phyloP scores from a whole-genome alignment of 2,113 vertebrate species.

The Urocynchramus pylzowi region DNA sequence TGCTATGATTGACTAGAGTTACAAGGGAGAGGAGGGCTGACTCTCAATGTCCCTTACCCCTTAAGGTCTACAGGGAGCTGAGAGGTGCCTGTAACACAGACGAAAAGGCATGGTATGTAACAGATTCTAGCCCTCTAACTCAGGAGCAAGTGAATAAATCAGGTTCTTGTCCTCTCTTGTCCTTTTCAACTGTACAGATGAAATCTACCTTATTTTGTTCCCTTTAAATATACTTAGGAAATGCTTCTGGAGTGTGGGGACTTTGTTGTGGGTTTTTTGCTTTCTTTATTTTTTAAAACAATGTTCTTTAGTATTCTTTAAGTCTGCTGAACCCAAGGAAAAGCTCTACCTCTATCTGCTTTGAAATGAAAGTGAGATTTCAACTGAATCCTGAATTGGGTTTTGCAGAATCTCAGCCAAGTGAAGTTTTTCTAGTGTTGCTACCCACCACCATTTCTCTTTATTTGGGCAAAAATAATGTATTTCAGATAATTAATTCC shows the following conservation, averaged over 20 bases:
- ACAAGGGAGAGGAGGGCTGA: background rate
- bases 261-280: background rate
- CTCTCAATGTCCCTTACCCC: background rate
- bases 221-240: background rate
- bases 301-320: background rate
- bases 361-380: background rate
- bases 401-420: background rate
- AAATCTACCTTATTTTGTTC: background rate
- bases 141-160: background rate
- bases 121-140: background rate
- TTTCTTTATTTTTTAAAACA: background rate
- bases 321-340: background rate
- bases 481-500: constrained; percentile 4
- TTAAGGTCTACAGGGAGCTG: background rate
- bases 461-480: background rate
- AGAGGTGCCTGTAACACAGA: background rate
- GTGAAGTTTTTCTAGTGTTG: background rate
- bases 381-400: background rate
- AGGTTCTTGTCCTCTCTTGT: background rate
- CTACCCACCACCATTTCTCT: background rate
- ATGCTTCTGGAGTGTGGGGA: background rate
- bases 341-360: background rate
- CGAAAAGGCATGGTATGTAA: background rate
- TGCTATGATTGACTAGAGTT: background rate
- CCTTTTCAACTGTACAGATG: background rate